Base-by-base conservation (phyloP, 1,140 invertebrate species). In the Phortica variegata region DNA sequence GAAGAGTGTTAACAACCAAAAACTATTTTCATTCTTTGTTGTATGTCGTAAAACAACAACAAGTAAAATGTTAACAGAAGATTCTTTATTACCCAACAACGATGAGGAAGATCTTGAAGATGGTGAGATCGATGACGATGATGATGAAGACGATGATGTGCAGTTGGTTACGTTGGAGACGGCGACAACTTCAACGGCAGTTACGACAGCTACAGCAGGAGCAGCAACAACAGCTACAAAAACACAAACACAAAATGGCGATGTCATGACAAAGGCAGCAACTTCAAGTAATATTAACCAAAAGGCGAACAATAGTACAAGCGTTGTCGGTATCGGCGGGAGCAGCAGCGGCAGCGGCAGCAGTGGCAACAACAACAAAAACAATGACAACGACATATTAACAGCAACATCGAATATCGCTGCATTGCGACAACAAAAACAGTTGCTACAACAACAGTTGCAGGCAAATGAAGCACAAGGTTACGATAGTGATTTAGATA, bases 121-220 rank as follows among this genome's bases (percentile, higher is more conserved):
- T 56, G 82, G 82, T 31, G 82, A 83, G 56, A 83, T 83, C 47
- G 82, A 83, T 56, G 81, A 81, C 44, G 81, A 82, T 56, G 78
- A 78, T 8, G 81, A 83, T 48, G 80, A 80, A 52, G 69, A 79
- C 59, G 50, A 51, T 47, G 54, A 52, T 48, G 71, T 73, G n/a
- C n/a, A 45, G 56, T 52, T 20, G 18, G n/a, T n/a, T n/a, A n/a
- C n/a, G n/a, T n/a, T n/a, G n/a, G 17, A 20, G 7, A n/a, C n/a
- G n/a, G 10, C 47, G 45, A 15, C 7, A 46, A 16, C 38, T 31
- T 2, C 34, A 29, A 18, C 20, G 26, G 18, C 46, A 26, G 16
- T 49, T 26, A 18, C 34, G 8, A 3, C 37, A 6, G 20, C 16
- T 6, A 33, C 31, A 37, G n/a, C 34, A 41, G 39, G 18, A 12